These are phyloP conservation scores for Sarcophaga variegata DNA, from an alignment of 2,888 invertebrate genomes.

Conservation along the genomic window DNA sequence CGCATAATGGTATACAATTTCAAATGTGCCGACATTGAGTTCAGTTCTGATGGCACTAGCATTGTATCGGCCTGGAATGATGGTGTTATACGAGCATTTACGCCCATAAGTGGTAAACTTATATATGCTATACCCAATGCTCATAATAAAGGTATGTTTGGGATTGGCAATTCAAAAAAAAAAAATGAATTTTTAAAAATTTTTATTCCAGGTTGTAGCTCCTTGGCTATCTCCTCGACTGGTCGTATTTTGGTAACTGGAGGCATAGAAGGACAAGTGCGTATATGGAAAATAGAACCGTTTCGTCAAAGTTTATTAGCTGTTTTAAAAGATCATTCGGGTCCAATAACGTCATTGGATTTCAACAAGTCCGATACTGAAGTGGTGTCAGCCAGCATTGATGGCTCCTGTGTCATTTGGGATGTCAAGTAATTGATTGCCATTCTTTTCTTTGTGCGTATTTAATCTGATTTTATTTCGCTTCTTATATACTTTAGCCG, in stretches of 20 bases:
- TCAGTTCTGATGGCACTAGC: constrained; percentile 90
- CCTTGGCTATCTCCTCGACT: constrained; percentile 88
- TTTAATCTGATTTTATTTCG: neutral
- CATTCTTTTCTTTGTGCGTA: neutral
- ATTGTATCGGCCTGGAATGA: constrained; percentile 94
- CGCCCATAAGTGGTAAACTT: constrained; percentile 90
- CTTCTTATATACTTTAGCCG: constrained; percentile 83
- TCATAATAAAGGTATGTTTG: constrained; percentile 89
- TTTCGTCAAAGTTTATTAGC: constrained; percentile 86
- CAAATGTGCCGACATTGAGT: constrained; percentile 89
- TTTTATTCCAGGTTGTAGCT: constrained; percentile 83
- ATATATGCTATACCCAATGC: constrained; percentile 93
- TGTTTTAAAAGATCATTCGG: constrained; percentile 95
- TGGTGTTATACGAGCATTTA: constrained; percentile 90
- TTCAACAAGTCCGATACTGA: constrained; percentile 90
- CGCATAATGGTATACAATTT: constrained; percentile 94
- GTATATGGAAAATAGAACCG: constrained; percentile 90
- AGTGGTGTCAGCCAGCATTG: constrained; percentile 94
- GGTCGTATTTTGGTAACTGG: constrained; percentile 91
- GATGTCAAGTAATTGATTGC: constrained; percentile 86
- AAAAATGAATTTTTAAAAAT: neutral
- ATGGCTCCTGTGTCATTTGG: constrained; percentile 97
- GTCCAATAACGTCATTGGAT: constrained; percentile 91
- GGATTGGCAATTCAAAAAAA: neutral
- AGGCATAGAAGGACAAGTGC: constrained; percentile 95